These are phyloP conservation scores for Ophonus ardosiacus DNA, from an alignment of 2,888 invertebrate genomes.

Conservation along the genomic window DNA sequence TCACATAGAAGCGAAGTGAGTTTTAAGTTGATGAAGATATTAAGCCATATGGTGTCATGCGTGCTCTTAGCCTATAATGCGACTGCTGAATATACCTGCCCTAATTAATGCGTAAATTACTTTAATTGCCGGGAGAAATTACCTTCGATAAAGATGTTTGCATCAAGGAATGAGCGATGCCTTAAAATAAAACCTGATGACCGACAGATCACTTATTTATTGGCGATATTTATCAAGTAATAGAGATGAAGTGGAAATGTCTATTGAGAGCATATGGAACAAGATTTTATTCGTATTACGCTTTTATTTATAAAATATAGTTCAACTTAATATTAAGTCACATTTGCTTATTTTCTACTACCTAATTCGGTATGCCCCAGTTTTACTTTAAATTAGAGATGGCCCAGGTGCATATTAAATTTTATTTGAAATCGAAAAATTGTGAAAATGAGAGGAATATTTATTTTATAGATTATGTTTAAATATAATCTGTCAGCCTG, in stretches of 20 bases:
- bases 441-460: too few species aligned
- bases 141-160: neutral
- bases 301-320: too few species aligned
- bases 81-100: slow-evolving; percentile 7
- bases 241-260: neutral
- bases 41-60: slow-evolving; percentile 32
- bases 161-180: neutral
- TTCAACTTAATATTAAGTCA: too few species aligned
- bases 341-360: too few species aligned
- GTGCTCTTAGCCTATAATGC: slow-evolving; percentile 1
- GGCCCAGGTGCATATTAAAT: too few species aligned
- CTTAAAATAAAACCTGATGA: neutral
- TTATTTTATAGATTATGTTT: too few species aligned
- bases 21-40: slow-evolving; percentile 10
- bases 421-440: too few species aligned
- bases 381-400: too few species aligned
- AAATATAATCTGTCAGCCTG: too few species aligned
- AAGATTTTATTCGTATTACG: too few species aligned
- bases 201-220: neutral
- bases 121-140: neutral
- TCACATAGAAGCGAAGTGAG: neutral
- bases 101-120: slow-evolving; percentile 18
- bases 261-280: neutral
- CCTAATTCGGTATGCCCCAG: too few species aligned
- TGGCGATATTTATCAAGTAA: neutral